Conservation (phyloP, 2,113 vertebrate species). For the Nothocercus julius region DNA sequence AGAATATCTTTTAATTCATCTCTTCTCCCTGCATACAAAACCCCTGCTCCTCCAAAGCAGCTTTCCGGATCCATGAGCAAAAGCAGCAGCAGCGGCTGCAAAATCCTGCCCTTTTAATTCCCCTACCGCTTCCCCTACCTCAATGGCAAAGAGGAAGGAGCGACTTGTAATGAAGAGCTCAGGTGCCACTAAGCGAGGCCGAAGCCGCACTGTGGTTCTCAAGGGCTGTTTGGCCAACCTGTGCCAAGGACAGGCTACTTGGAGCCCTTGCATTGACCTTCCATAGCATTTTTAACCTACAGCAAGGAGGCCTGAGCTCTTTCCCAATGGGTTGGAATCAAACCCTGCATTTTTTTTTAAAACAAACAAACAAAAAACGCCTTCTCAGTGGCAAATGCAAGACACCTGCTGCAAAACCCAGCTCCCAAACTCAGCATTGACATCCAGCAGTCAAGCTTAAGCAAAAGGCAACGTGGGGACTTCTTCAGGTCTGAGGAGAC, state of each 20-base stretch:
- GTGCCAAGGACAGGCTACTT: constrained; percentile 44
- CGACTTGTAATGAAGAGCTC: constrained; percentile 13
- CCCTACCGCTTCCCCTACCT: background rate
- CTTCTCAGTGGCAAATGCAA: background rate
- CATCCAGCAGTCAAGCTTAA: background rate
- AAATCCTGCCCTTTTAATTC: constrained; percentile 43
- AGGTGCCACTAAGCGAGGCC: background rate
- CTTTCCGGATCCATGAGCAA: background rate
- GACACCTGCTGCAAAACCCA: background rate
- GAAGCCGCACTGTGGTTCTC: background rate
- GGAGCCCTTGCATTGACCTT: background rate
- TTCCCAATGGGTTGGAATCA: background rate
- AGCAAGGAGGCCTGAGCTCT: background rate
- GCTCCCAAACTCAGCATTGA: background rate
- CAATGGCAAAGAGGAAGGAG: constrained; percentile 28
- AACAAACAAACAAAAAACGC: background rate
- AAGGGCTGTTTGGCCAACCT: constrained; percentile 35
- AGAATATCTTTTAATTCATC: constrained; percentile 31
- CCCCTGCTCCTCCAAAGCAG: background rate
- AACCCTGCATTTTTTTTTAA: background rate
- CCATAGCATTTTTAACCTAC: background rate
- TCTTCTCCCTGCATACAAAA: constrained; percentile 12
- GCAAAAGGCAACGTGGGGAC: background rate
- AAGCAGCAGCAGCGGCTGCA: background rate
- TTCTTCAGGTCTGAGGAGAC: background rate